Evolutionary conservation across 2,113 vertebrate species (phyloP), one percentile per base, ranked within the genome.

Genomic region (Gorsachius goisagi): DNA sequence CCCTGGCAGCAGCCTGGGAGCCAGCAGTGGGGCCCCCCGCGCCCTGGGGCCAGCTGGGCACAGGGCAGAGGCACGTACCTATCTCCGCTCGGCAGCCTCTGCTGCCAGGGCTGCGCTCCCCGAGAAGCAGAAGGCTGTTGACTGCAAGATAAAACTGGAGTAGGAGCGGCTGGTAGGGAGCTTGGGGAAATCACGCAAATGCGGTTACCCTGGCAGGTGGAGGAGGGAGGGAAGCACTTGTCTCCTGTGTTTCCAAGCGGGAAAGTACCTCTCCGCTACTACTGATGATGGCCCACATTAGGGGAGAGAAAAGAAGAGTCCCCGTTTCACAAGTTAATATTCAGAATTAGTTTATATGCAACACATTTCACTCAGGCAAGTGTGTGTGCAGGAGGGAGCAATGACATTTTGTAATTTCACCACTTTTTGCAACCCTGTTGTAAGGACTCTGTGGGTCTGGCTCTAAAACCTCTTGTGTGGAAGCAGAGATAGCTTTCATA

Each of bases 21-120:
- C 4, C 83, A 86, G 67, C 55, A 82, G n/a, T 1, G 14, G 15
- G 21, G 15, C 14, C 82, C 47, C 32, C 20, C 56, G 49, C 56
- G 56, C 7, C 5, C 14, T 27, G 52, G 47, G 47, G 44, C 56
- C 81, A 85, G n/a, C 69, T 69, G 87, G 73, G 75, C 68, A 79
- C 32, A n/a, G 35, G 12, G 18, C 5, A 27, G 27, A 32, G 30
- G 64, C 82, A 75, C 0, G 0, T 55, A 56, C 1, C 0, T 6
- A 13, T 79, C 39, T 77, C 41, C 47, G 24, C 66, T 23, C n/a
- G 89, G 81, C 55, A 68, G 72, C 47, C 49, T 28, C 27, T 8
- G 4, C n/a, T 76, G 64, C 68, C 68, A 76, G 37, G 37, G 27
- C 55, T 33, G 8, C 1, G 1, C 22, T 92, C 59, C 45, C 83